A percentile compares a stretch with the other conserved stretches of the same genome.
These are phyloP conservation scores for Cantharis rustica DNA, from an alignment of 2,888 invertebrate species.

Conservation along the genomic window DNA sequence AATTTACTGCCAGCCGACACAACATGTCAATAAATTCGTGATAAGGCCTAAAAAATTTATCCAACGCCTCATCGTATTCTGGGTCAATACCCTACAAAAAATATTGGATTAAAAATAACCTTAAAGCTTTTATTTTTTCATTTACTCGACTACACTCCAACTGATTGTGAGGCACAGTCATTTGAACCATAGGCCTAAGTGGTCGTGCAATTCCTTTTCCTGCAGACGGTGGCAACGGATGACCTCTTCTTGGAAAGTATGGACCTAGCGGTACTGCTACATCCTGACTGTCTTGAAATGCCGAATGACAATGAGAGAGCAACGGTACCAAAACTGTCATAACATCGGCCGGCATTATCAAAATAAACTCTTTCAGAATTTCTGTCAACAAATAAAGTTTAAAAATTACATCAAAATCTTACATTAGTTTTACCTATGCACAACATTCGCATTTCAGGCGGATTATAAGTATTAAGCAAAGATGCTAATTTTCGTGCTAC, in stretches of 20 bases:
- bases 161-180: constrained; percentile 80
- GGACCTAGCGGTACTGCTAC: constrained; percentile 75
- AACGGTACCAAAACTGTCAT: constrained; percentile 84
- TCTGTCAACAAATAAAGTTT: constrained; percentile 55
- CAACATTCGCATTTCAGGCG: constrained; percentile 79
- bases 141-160: constrained; percentile 69
- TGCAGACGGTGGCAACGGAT: constrained; percentile 61
- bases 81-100: constrained; percentile 68
- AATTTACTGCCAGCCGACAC: constrained; percentile 87
- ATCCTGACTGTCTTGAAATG: constrained; percentile 75
- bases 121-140: background rate
- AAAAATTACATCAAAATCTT: background rate
- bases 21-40: constrained; percentile 86
- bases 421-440: constrained; percentile 65
- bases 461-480: constrained; percentile 86
- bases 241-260: constrained; percentile 75
- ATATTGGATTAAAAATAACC: background rate
- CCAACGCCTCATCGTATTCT: constrained; percentile 75
- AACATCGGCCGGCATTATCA: constrained; percentile 78
- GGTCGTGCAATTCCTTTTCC: constrained; percentile 71
- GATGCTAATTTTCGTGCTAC: constrained; percentile 85
- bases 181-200: constrained; percentile 81
- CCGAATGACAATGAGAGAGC: constrained; percentile 81
- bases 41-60: constrained; percentile 83
- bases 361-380: constrained; percentile 77